Base-by-base conservation (phyloP, 2,113 vertebrate genomes). In the Scopus umbretta region DNA sequence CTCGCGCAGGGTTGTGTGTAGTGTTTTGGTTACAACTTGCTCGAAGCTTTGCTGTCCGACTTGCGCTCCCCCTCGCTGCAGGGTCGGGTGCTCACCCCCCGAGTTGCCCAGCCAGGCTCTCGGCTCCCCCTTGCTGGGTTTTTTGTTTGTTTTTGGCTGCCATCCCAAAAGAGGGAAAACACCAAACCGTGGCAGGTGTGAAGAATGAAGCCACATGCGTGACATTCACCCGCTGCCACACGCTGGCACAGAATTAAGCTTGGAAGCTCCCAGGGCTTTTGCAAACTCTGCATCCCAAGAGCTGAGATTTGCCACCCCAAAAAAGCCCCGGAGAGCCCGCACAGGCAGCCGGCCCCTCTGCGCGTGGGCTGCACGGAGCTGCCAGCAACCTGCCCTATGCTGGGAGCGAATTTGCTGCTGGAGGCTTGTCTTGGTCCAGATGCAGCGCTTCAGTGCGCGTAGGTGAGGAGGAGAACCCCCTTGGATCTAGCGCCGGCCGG, bases 371-470 rank as follows among this genome's bases (percentile, higher is more conserved):
- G 23, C 19, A 1, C 9, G 0, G 25, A 29, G 42, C 72, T 61
- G 72, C 61, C 42, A 16, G 43, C 38, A 21, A 2, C 62, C 40
- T 50, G 45, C 30, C 40, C 27, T 47, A 70, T 0, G 1, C 30
- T 8, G 6, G 52, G 15, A 16, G 58, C 3, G 22, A 13, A 16
- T 84, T 40, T 70, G 18, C 43, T 65, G 40, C 73, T 25, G 52
- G 73, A 36, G 43, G 34, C n/a, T 14, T 58, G 15, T 50, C 32
- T 61, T 0, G 1, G 27, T 25, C 20, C 34, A 2, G 23, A 6
- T n/a, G 23, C 21, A 0, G 5, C 2, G 0, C 15, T 55, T 72
- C 15, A 3, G 8, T 0, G 7, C 6, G 38, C 4, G 14, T 11
- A 22, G 67, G 21, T 23, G 32, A 55, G 52, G 27, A 21, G 18